phyloP scores from a whole-genome alignment of 2,113 vertebrate species.

The Lycaon pictus region DNA sequence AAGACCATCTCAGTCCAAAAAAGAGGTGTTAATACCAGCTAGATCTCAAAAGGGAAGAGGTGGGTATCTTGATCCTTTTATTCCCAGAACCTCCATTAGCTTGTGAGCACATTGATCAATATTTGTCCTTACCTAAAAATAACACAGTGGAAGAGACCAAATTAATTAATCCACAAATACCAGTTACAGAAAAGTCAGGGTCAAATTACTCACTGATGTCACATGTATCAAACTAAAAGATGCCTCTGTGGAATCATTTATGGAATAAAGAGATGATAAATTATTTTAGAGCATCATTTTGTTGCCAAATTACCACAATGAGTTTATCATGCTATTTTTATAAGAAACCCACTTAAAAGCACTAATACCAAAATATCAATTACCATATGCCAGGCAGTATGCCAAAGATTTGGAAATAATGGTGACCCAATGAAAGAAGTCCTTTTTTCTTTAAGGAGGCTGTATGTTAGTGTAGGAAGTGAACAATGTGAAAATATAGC shows the following conservation, averaged over 20 bases:
- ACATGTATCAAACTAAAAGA: background rate
- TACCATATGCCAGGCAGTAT: background rate
- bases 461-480: background rate
- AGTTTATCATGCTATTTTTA: background rate
- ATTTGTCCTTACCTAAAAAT: background rate
- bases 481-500: background rate
- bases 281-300: background rate
- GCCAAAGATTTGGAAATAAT: constrained; percentile 26
- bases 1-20: background rate
- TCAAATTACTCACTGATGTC: background rate
- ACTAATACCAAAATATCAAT: constrained; percentile 56
- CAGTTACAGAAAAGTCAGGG: background rate
- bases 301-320: background rate
- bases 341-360: constrained; percentile 5
- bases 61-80: background rate
- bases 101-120: background rate
- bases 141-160: background rate
- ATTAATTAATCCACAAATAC: background rate
- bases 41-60: background rate
- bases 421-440: background rate
- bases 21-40: background rate
- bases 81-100: background rate
- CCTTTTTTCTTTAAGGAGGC: background rate
- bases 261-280: background rate
- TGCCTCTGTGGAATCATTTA: background rate